These are phyloP conservation scores for Coelogynopora nodosa DNA, from an alignment of 2,888 invertebrate species.

Conservation along the genomic window DNA sequence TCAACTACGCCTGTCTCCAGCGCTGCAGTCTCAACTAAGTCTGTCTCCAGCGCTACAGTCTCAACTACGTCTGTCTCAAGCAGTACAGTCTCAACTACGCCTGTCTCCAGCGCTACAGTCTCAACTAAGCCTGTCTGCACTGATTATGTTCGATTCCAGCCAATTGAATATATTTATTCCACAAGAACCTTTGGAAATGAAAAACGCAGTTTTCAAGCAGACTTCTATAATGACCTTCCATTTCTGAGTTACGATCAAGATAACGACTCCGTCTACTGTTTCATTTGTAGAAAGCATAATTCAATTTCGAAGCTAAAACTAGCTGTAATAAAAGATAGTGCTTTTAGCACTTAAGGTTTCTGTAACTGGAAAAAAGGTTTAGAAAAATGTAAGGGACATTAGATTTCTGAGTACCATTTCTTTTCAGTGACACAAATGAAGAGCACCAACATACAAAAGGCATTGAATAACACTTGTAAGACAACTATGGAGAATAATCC, in stretches of 20 bases:
- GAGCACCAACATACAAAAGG: not conserved
- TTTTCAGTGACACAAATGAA: not conserved
- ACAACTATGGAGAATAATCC: not conserved
- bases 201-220: constrained; percentile 11
- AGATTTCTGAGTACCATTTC: not conserved
- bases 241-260: constrained; percentile 6
- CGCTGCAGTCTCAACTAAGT: not conserved
- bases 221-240: not conserved
- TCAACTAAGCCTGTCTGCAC: not conserved
- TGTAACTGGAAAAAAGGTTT: not conserved
- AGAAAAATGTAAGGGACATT: not conserved
- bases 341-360: not conserved
- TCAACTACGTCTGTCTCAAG: not conserved
- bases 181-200: not conserved
- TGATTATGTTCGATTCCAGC: constrained; percentile 28
- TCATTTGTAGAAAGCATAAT: not conserved
- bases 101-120: not conserved
- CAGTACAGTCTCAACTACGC: not conserved
- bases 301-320: not conserved
- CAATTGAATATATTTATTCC: not conserved
- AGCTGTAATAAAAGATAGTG: not conserved
- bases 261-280: not conserved
- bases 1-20: not conserved
- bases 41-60: not conserved
- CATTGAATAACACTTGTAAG: not conserved